Conservation (phyloP, 2,888 invertebrate species). For the Melanargia galathea region DNA sequence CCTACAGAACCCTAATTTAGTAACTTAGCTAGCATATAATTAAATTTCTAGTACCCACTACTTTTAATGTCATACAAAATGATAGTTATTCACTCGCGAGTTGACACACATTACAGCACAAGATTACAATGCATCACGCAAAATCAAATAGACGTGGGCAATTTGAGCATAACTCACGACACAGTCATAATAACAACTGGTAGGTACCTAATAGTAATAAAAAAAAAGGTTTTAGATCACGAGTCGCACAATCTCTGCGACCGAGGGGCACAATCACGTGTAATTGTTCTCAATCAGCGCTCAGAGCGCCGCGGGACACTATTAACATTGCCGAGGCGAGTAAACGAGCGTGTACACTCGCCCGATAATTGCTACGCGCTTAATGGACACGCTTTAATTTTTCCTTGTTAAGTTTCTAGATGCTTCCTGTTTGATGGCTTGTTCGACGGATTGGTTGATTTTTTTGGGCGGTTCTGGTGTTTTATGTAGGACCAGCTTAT, state of each 20-base stretch:
- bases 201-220: too few relatives aligned
- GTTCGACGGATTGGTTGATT: too few relatives aligned
- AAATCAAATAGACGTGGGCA: slow-evolving; percentile 35
- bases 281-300: slow-evolving; percentile 68
- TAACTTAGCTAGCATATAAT: not conserved
- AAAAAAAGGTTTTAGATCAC: slow-evolving; percentile 25
- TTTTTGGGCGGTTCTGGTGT: not conserved
- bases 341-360: slow-evolving; percentile 49
- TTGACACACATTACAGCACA: slow-evolving; percentile 19
- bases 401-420: slow-evolving; percentile 1
- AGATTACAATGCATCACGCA: slow-evolving; percentile 30
- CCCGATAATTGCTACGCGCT: slow-evolving; percentile 25
- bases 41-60: not conserved
- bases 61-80: slow-evolving; percentile 6
- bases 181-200: slow-evolving; percentile 29
- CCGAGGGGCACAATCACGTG: slow-evolving; percentile 69
- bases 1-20: not conserved
- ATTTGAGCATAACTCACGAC: slow-evolving; percentile 36
- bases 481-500: too few relatives aligned
- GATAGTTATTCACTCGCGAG: slow-evolving; percentile 3
- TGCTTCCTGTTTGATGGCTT: not conserved
- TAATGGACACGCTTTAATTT: slow-evolving; percentile 21
- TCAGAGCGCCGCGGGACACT: slow-evolving; percentile 62
- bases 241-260: slow-evolving; percentile 48
- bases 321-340: slow-evolving; percentile 61